Percentiles rank a stretch among this genome's conserved stretches.
phyloP scores from a whole-genome alignment of 2,797 vertebrate species.

The Macroramphosus scolopax region DNA sequence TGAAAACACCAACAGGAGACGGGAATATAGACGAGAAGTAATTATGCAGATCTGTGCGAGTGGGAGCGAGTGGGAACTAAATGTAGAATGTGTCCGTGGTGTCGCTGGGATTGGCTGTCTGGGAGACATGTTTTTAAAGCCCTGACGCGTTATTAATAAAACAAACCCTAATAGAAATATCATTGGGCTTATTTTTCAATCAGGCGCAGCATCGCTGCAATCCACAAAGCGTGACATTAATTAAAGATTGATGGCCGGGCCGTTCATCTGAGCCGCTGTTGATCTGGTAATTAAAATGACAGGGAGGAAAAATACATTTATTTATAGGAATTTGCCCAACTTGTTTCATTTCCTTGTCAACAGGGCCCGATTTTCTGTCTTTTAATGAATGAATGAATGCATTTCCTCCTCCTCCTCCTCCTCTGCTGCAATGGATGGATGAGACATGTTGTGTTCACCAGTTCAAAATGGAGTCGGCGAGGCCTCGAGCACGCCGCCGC shows the following conservation, averaged over 20 bases:
- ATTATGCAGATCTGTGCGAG: conserved; percentile 50
- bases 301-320: conserved; percentile 75
- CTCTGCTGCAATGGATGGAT: conserved; percentile 45
- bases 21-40: conserved; percentile 56
- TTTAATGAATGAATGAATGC: conserved; percentile 63
- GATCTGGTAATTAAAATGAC: conserved; percentile 84
- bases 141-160: conserved; percentile 83
- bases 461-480: neutral
- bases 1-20: conserved; percentile 20
- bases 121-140: conserved; percentile 78
- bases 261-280: conserved; percentile 77
- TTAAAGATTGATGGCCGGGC: conserved; percentile 82
- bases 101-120: conserved; percentile 72
- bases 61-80: conserved; percentile 42
- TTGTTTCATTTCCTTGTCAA: conserved; percentile 76
- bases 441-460: conserved; percentile 18
- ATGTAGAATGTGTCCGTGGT: conserved; percentile 71
- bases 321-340: conserved; percentile 78
- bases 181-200: conserved; percentile 85
- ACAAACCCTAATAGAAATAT: conserved; percentile 85
- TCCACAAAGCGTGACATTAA: conserved; percentile 83
- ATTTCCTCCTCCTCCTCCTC: conserved; percentile 17
- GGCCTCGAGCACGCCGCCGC: conserved; percentile 10
- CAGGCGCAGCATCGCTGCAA: conserved; percentile 77
- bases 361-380: conserved; percentile 55